Evolutionary conservation across 2,797 vertebrate genomes (phyloP).

Genomic region (Hylomyscus alleni): DNA sequence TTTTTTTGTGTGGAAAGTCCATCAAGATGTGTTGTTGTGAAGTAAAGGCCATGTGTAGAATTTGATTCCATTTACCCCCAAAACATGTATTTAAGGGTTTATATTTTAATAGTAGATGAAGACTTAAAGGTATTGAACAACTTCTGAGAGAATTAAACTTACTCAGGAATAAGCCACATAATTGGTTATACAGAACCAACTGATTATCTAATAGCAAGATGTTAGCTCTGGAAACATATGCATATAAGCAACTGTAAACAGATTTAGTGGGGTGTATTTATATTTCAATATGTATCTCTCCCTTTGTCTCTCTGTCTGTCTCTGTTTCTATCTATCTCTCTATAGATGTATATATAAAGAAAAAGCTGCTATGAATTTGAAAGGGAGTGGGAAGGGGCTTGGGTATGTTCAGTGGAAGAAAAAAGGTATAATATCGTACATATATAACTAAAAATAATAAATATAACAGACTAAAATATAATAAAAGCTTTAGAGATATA

Average conservation of each 20-base stretch:
- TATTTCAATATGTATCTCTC: not conserved
- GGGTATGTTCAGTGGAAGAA: not conserved
- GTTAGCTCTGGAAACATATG: not conserved
- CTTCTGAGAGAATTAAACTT: not conserved
- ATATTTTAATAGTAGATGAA: constrained; percentile 40
- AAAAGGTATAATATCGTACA: not conserved
- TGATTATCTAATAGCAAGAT: not conserved
- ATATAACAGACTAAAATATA: not conserved
- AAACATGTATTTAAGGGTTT: constrained; percentile 2
- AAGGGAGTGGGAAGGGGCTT: not conserved
- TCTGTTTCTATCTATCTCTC: fast-evolving
- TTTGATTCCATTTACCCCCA: not conserved
- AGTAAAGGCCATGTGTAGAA: constrained; percentile 26
- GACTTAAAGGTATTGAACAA: not conserved
- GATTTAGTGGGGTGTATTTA: not conserved
- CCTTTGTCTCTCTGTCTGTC: too few relatives aligned
- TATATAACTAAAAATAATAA: not conserved
- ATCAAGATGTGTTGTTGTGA: not conserved
- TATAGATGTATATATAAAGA: too few relatives aligned
- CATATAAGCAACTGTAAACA: not conserved
- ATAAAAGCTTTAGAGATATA: not conserved
- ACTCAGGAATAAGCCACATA: too few relatives aligned
- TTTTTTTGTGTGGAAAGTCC: not conserved
- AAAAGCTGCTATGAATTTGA: not conserved
- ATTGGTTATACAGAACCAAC: not conserved